Conservation (phyloP, 2,888 invertebrate species). For the Maniola hyperantus region DNA sequence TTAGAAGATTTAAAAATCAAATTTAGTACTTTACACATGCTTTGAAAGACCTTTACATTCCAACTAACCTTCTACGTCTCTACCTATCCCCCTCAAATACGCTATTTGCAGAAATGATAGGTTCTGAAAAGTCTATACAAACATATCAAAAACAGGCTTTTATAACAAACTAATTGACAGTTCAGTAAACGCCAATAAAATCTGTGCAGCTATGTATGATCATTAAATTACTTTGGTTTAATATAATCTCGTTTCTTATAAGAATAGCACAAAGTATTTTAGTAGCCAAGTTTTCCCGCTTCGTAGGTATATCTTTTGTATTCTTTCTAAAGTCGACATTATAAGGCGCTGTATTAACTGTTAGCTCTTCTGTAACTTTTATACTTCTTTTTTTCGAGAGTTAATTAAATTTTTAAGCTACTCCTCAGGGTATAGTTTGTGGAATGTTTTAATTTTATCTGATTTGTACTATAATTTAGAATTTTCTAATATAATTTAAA, state of each 20-base stretch:
- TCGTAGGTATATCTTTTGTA: conserved; percentile 1
- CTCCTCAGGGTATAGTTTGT: conserved; percentile 9
- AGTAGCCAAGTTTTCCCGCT: conserved; percentile 17
- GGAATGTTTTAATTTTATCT: not conserved
- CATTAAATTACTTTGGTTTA: not conserved
- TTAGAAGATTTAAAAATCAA: too few species aligned
- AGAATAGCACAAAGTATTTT: conserved; percentile 15
- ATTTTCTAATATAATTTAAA: too few species aligned
- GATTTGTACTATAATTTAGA: not conserved
- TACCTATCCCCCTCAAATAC: too few species aligned
- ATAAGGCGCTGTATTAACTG: conserved; percentile 23
- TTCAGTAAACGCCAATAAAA: too few species aligned
- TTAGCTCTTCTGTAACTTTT: conserved; percentile 11
- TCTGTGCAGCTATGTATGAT: not conserved
- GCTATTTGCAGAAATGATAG: too few species aligned
- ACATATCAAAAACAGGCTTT: too few species aligned
- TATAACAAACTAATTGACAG: too few species aligned
- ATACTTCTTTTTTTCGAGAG: conserved; percentile 1
- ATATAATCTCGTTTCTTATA: not conserved
- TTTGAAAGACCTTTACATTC: too few species aligned
- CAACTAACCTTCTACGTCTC: too few species aligned
- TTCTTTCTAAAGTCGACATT: conserved; percentile 17
- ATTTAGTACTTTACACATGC: too few species aligned
- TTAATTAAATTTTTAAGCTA: conserved; percentile 18
- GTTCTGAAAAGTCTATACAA: too few species aligned